These are phyloP conservation scores for Chironomus riparius DNA, from an alignment of 2,888 invertebrate species.

Conservation along the genomic window DNA sequence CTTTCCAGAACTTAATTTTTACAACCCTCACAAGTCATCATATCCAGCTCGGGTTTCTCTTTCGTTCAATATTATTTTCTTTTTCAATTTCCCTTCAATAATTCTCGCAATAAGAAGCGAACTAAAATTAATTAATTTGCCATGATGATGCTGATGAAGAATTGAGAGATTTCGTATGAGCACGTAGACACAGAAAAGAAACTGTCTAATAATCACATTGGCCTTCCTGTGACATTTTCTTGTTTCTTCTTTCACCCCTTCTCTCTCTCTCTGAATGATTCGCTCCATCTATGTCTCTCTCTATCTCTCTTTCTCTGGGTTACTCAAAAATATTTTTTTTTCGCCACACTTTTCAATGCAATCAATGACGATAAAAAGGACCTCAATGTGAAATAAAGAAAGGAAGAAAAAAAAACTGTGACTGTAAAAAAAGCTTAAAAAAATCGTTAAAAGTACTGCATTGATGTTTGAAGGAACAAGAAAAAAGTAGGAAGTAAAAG, in stretches of 20 bases:
- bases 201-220: background rate
- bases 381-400: background rate
- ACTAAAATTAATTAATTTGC: background rate
- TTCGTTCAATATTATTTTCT: too few relatives aligned
- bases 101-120: too few relatives aligned
- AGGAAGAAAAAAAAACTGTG: background rate
- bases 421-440: background rate
- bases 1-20: too few relatives aligned
- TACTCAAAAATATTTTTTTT: background rate
- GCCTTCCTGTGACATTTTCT: background rate
- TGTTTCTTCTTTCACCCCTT: background rate
- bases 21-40: too few relatives aligned
- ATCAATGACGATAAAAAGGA: background rate
- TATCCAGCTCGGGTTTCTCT: too few relatives aligned
- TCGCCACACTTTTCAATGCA: background rate
- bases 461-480: conserved; percentile 14
- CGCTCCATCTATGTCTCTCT: background rate
- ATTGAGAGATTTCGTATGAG: too few relatives aligned
- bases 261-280: too few relatives aligned
- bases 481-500: background rate
- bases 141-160: background rate
- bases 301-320: too few relatives aligned
- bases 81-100: too few relatives aligned
- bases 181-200: background rate
- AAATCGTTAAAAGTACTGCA: conserved; percentile 26